These are phyloP conservation scores for Sceloporus undulatus DNA, from an alignment of 2,113 vertebrate genomes.

Conservation along the genomic window DNA sequence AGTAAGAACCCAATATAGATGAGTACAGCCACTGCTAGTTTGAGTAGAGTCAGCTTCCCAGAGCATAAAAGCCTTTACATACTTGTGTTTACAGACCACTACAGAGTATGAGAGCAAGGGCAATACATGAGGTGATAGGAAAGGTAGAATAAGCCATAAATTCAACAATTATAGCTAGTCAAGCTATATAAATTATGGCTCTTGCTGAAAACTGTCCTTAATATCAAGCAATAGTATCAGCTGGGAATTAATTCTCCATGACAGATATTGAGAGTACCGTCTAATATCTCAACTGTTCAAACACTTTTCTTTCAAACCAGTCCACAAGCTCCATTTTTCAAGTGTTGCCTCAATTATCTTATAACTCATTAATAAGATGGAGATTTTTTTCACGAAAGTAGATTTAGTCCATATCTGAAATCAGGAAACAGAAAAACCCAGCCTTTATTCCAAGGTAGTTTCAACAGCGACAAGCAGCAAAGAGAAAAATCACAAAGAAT, in stretches of 20 bases:
- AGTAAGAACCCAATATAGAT: no score
- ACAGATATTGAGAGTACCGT: not conserved
- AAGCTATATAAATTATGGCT: constrained; percentile 2
- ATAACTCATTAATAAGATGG: not conserved
- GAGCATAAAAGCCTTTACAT: no score
- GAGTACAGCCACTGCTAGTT: no score
- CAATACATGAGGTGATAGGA: no score
- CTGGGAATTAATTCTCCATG: not conserved
- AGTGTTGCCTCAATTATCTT: not conserved
- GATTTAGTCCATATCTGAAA: not conserved
- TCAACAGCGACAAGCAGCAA: not conserved
- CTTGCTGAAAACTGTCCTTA: not conserved
- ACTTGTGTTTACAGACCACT: no score
- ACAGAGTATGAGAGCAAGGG: constrained; percentile 3
- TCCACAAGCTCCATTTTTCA: not conserved
- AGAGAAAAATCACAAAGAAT: constrained; percentile 14
- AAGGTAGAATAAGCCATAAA: not conserved
- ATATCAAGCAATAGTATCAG: not conserved
- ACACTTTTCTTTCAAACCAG: not conserved
- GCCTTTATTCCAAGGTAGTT: not conserved
- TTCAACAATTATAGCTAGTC: constrained; percentile 14
- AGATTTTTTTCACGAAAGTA: not conserved
- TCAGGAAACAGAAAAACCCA: not conserved
- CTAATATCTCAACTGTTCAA: not conserved
- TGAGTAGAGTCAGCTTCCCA: no score